Evolutionary conservation across 2,888 invertebrate genomes (phyloP).

Genomic region (Drosophila merina): DNA sequence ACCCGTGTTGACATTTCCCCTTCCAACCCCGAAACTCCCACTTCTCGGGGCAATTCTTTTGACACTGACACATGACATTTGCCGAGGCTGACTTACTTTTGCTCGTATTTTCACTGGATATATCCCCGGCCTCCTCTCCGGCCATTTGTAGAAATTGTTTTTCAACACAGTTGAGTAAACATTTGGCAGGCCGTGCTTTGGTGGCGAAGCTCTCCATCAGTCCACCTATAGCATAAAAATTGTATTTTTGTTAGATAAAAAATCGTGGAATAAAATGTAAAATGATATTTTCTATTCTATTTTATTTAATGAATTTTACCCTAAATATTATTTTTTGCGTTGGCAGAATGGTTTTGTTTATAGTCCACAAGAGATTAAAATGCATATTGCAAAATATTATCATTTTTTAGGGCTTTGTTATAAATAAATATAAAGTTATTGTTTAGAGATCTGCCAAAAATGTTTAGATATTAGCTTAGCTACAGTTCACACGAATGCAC

Average conservation of each 20-base stretch:
- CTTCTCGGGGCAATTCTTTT: conserved; percentile 62
- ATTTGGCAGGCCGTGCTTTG: conserved; percentile 49
- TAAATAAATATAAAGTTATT: background rate
- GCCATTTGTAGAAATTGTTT: conserved; percentile 82
- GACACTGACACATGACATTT: conserved; percentile 81
- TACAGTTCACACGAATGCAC: background rate
- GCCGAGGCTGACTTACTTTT: conserved; percentile 50
- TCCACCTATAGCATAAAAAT: conserved; percentile 15
- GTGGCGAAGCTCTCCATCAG: conserved; percentile 7
- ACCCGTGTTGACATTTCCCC: conserved; percentile 79
- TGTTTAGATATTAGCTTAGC: background rate
- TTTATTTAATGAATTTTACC: conserved; percentile 20
- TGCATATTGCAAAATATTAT: conserved; percentile 9
- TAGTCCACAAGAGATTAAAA: background rate
- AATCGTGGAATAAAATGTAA: conserved; percentile 22
- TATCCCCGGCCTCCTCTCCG: conserved; percentile 22
- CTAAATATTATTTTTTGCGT: conserved; percentile 20
- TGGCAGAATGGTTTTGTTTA: conserved; percentile 9
- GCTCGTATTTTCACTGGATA: conserved; percentile 23
- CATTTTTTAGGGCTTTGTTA: background rate
- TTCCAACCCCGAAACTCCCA: conserved; percentile 18
- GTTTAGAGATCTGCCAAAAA: background rate
- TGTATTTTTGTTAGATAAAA: conserved; percentile 3
- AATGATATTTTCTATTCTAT: conserved; percentile 24
- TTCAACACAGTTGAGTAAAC: conserved; percentile 83